Percentiles rank a stretch among this genome's conserved stretches.
Conservation (phyloP, 35 echinoderm and acorn worm genomes). For the Acanthaster planci region DNA sequence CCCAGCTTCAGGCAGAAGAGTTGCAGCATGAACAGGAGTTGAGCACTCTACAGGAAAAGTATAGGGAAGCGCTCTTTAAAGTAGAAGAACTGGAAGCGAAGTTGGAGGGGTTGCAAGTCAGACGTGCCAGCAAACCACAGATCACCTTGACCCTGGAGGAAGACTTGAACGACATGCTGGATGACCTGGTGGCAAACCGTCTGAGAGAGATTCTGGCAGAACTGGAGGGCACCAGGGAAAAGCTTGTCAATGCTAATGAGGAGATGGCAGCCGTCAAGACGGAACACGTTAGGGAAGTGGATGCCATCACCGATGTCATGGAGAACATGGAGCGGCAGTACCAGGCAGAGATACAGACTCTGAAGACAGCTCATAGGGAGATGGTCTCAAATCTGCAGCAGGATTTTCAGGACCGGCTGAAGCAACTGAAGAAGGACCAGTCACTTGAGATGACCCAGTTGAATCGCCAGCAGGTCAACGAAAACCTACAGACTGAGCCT, state of each 20-base stretch:
- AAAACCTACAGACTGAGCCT: not conserved
- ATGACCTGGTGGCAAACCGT: conserved; percentile 35
- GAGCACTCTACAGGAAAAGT: conserved; percentile 39
- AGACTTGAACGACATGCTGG: conserved; percentile 32
- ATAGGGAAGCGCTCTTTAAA: conserved; percentile 16
- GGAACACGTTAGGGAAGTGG: conserved; percentile 37
- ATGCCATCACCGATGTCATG: conserved; percentile 44
- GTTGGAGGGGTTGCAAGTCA: conserved; percentile 27
- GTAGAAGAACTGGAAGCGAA: conserved; percentile 45
- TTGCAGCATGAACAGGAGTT: conserved; percentile 50
- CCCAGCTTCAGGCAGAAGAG: conserved; percentile 48
- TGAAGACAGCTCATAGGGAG: conserved; percentile 12
- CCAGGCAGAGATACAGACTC: not conserved
- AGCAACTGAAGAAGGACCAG: conserved; percentile 18
- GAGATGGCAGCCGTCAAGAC: not conserved
- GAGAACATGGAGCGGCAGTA: conserved; percentile 38
- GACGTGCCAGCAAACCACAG: conserved; percentile 33
- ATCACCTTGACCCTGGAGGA: conserved; percentile 24
- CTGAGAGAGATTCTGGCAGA: conserved; percentile 9
- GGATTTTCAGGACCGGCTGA: not conserved
- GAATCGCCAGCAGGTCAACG: not conserved
- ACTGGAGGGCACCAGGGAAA: conserved; percentile 14
- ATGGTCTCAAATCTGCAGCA: conserved; percentile 2
- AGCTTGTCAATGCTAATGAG: not conserved
- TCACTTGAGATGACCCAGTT: not conserved